phyloP scores from a whole-genome alignment of 1,140 invertebrate genomes.

The Eumeta japonica region DNA sequence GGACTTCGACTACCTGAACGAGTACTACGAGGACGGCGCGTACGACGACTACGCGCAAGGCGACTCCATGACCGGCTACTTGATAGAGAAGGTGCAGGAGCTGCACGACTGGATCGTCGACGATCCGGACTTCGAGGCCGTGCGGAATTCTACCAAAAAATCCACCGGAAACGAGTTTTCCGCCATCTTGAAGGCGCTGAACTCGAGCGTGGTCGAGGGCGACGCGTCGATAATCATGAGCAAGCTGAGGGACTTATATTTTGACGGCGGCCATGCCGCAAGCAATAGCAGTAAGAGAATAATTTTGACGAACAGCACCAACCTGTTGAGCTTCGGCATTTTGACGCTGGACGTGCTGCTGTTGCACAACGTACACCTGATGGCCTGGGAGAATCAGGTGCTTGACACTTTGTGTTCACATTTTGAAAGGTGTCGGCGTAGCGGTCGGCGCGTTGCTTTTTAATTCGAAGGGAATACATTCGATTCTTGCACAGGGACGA shows the following conservation, averaged over 20 bases:
- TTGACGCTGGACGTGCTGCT: constrained; percentile 61
- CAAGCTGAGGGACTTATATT: constrained; percentile 55
- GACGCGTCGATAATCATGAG: constrained; percentile 47
- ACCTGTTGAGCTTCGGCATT: constrained; percentile 59
- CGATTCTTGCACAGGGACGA: too few species aligned
- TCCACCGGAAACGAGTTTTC: constrained; percentile 26
- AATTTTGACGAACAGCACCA: constrained; percentile 50
- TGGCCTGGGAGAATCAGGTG: constrained; percentile 58
- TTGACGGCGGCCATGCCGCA: constrained; percentile 33
- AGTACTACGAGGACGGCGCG: constrained; percentile 41
- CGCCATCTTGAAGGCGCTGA: constrained; percentile 36
- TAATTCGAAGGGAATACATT: too few species aligned
- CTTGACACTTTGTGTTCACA: constrained; percentile 4
- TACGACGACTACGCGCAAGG: constrained; percentile 49
- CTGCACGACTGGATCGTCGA: constrained; percentile 53
- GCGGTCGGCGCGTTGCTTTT: too few species aligned
- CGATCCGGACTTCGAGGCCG: constrained; percentile 31
- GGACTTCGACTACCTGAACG: constrained; percentile 31
- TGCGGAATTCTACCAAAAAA: constrained; percentile 16
- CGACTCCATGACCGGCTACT: constrained; percentile 42
- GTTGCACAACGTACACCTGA: constrained; percentile 61
- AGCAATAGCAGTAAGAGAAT: constrained; percentile 24
- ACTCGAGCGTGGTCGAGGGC: constrained; percentile 50
- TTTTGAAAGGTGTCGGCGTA: too few species aligned
- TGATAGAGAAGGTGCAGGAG: constrained; percentile 54